A percentile compares a stretch with the other conserved stretches of the same genome.
Evolutionary conservation across 2,888 invertebrate genomes (phyloP).

Genomic region (Andrena hattorfiana): DNA sequence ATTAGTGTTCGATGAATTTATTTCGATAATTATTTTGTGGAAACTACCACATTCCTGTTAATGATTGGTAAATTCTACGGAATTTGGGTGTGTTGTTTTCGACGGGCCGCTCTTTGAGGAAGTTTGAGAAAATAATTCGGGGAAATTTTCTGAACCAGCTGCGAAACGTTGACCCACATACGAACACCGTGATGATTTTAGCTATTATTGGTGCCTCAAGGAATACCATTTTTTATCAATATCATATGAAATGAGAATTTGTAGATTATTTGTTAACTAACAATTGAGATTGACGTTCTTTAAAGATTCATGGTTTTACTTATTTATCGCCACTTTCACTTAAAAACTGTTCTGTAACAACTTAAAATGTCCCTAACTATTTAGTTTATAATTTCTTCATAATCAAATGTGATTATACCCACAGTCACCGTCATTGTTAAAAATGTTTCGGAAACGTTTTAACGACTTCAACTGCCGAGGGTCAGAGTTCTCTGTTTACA

Average conservation of each 20-base stretch:
- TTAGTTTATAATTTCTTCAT: too few relatives aligned
- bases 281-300: background rate
- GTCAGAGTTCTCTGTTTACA: background rate
- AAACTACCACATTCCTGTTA: constrained; percentile 22
- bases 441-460: background rate
- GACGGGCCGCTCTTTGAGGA: background rate
- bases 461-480: background rate
- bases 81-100: constrained; percentile 24
- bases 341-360: too few relatives aligned
- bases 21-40: constrained; percentile 32
- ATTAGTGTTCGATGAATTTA: constrained; percentile 52
- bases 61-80: constrained; percentile 26
- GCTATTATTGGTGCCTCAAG: background rate
- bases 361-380: too few relatives aligned
- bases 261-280: background rate
- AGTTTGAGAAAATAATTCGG: constrained; percentile 24
- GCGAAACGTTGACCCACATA: constrained; percentile 34
- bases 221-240: constrained; percentile 10
- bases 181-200: constrained; percentile 15
- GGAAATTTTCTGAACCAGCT: constrained; percentile 13
- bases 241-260: background rate
- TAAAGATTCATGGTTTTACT: too few relatives aligned
- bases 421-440: background rate
- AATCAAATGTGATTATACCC: too few relatives aligned
- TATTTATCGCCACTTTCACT: too few relatives aligned